Conservation (phyloP, 2,113 vertebrate genomes). For the Cavia porcellus region DNA sequence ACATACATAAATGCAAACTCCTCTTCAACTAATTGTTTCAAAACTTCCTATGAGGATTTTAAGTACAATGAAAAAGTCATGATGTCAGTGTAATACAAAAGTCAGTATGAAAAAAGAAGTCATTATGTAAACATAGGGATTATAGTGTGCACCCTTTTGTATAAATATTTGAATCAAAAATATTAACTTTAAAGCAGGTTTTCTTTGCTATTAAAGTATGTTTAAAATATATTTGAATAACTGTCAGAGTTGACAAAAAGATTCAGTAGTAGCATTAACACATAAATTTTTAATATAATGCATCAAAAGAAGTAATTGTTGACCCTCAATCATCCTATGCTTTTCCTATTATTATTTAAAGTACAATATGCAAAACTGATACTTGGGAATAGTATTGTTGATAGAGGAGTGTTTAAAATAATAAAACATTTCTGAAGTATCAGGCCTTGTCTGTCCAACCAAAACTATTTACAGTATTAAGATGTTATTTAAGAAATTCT, state of each 20-base stretch:
- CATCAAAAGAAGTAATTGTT: not conserved
- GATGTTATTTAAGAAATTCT: not conserved
- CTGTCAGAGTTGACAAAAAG: not conserved
- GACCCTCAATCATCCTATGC: not conserved
- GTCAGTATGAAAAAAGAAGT: not conserved
- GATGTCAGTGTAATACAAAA: not conserved
- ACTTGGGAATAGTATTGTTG: not conserved
- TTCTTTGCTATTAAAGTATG: not conserved
- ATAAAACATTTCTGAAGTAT: not conserved
- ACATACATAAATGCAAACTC: not conserved
- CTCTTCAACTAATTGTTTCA: not conserved
- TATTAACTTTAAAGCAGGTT: not conserved
- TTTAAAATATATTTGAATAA: not conserved
- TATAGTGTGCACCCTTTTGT: no score
- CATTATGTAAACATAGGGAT: no score
- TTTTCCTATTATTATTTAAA: not conserved
- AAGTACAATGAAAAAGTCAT: not conserved
- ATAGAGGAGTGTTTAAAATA: not conserved
- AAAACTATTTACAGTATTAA: not conserved
- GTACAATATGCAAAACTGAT: not conserved
- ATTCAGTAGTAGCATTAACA: not conserved
- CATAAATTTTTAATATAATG: not conserved
- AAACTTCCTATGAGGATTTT: not conserved
- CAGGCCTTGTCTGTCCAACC: not conserved
- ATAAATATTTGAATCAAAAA: not conserved